Evolutionary conservation across 2,113 vertebrate species (phyloP).

Genomic region (Macroglossus sobrinus): DNA sequence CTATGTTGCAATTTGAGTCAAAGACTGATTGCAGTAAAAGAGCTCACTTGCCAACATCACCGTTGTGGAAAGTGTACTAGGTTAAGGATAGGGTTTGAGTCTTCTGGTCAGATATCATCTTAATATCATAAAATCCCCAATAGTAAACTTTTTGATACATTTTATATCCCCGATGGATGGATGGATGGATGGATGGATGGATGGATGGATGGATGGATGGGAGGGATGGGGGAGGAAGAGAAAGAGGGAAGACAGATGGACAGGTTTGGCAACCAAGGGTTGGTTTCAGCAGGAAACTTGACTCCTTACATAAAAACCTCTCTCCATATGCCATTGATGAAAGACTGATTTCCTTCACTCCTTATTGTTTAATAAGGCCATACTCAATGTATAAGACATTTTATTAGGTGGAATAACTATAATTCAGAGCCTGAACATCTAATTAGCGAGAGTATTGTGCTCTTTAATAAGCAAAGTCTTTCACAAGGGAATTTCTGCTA

Average conservation of each 20-base stretch:
- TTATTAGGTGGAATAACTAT: background rate
- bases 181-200: background rate
- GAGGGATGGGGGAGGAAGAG: no score
- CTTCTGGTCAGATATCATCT: background rate
- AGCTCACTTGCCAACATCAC: background rate
- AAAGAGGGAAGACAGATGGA: background rate
- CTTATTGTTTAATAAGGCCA: background rate
- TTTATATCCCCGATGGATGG: background rate
- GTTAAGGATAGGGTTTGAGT: background rate
- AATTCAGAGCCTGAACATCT: background rate
- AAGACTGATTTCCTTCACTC: background rate
- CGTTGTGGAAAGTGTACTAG: background rate
- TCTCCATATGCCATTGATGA: background rate
- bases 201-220: background rate
- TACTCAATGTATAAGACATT: background rate
- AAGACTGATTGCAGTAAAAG: background rate
- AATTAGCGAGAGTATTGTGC: background rate
- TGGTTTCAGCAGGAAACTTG: background rate
- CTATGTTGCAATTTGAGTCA: background rate
- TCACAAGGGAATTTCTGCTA: slow-evolving; percentile 27
- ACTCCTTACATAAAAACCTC: background rate
- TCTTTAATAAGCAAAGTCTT: slow-evolving; percentile 14
- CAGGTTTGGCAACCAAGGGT: background rate
- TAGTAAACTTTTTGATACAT: background rate
- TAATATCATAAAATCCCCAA: background rate